Conservation (phyloP, 2,888 invertebrate species). For the Microchrysa polita region DNA sequence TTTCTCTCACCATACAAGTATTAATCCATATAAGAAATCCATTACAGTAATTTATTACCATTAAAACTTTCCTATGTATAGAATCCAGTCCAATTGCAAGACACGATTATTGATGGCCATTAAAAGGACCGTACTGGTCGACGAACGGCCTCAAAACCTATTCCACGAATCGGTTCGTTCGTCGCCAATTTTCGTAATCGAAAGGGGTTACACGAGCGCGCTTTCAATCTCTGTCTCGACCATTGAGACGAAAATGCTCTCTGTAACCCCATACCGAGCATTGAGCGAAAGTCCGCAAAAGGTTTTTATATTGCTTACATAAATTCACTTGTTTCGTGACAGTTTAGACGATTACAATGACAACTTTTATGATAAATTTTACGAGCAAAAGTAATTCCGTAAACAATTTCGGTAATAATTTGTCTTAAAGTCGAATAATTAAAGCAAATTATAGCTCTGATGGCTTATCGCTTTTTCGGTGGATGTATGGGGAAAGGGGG, state of each 20-base stretch:
- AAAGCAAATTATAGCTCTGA: conserved; percentile 37
- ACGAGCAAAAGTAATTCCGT: conserved; percentile 35
- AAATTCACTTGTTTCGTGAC: conserved; percentile 35
- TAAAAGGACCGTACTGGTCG: not conserved
- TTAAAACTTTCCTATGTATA: no score
- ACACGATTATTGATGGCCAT: conserved; percentile 11
- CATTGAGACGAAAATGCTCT: not conserved
- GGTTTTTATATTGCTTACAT: conserved; percentile 29
- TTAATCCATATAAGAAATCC: no score
- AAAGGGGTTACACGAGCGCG: not conserved
- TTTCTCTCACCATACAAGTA: no score
- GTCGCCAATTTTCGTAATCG: no score
- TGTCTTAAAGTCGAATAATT: conserved; percentile 39
- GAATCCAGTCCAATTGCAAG: no score
- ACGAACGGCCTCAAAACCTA: not conserved
- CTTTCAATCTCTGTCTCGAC: not conserved
- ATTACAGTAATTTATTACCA: no score
- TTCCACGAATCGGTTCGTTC: not conserved
- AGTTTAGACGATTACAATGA: conserved; percentile 35
- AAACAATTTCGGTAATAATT: conserved; percentile 42
- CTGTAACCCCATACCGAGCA: not conserved
- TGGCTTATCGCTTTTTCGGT: conserved; percentile 18
- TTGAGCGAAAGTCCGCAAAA: not conserved
- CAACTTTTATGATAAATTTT: conserved; percentile 42
- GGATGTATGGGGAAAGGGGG: not conserved